Evolutionary conservation across 2,888 invertebrate genomes (phyloP), one percentile per base, ranked within the genome.

Genomic region (Ommatoiulus sabulosus): DNA sequence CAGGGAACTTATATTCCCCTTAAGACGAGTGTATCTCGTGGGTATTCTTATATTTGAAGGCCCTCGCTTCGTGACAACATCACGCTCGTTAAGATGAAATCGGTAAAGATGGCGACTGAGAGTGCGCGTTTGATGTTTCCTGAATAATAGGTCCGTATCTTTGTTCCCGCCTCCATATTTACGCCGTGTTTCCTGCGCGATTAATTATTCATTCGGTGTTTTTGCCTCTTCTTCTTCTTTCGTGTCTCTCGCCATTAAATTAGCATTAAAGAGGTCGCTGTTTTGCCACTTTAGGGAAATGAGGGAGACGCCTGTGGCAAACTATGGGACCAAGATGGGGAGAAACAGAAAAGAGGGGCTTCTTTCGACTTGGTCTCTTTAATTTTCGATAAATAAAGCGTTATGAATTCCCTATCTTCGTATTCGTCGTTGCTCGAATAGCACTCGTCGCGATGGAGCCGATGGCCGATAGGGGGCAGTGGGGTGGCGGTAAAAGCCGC

Each of bases 231-330:
- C 20, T n/a, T 63, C n/a, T 3, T 63, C 63, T 52, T 8, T 8
- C 46, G 4, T 15, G 52, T 52, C 52, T 6, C 15, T 15, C 3
- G 63, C 63, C 63, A 63, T 63, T 63, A 63, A 63, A 63, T 63
- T 63, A 63, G n/a, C 63, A 63, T 63, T 12, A 63, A 63, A 63
- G n/a, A n/a, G 63, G 63, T 63, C 17, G n/a, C 63, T 63, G 63
- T 63, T 63, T 63, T 63, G 63, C 63, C n/a, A n/a, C 63, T 63
- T 63, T 63, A 12, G 63, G 63, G 52, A 52, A 52, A 63, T n/a
- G n/a, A 63, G n/a, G n/a, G n/a, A n/a, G n/a, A n/a, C n/a, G n/a
- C n/a, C n/a, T n/a, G 63, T 46, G 17, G n/a, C n/a, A 63, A 20
- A 63, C 5, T 46, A 46, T 63, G 52, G 52, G 52, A 15, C 52